Conservation (phyloP, 2,888 invertebrate species). For the Drosophila anceps region DNA sequence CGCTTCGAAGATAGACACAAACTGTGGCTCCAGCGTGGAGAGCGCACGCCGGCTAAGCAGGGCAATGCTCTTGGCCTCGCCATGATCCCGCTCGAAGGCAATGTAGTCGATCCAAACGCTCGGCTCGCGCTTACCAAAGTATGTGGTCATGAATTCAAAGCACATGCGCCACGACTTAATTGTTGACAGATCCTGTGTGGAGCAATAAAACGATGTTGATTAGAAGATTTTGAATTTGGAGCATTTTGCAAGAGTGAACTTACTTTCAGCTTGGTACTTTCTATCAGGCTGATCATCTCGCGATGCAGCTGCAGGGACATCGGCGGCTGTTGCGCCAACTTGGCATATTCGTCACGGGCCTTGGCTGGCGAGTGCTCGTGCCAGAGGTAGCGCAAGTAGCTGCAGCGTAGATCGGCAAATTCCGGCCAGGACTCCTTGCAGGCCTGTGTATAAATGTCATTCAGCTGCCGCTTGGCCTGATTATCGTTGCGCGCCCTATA, state of each 20-base stretch:
- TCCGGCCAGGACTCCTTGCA: slow-evolving; percentile 66
- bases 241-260: neutral
- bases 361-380: slow-evolving; percentile 84
- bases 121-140: slow-evolving; percentile 89
- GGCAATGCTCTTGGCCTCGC: slow-evolving; percentile 87
- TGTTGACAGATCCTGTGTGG: slow-evolving; percentile 81
- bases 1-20: slow-evolving; percentile 59
- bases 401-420: slow-evolving; percentile 76
- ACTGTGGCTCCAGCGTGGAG: slow-evolving; percentile 86
- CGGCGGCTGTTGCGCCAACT: slow-evolving; percentile 87
- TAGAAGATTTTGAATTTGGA: neutral
- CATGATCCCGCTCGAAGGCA: slow-evolving; percentile 89
- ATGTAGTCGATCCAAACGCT: slow-evolving; percentile 92
- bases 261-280: slow-evolving; percentile 55
- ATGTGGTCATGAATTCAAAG: slow-evolving; percentile 88
- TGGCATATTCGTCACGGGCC: slow-evolving; percentile 88
- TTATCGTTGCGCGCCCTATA: slow-evolving; percentile 75
- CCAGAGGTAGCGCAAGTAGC: slow-evolving; percentile 73
- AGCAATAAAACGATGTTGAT: slow-evolving; percentile 73
- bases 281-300: slow-evolving; percentile 87
- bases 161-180: slow-evolving; percentile 87
- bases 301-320: slow-evolving; percentile 87
- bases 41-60: slow-evolving; percentile 88
- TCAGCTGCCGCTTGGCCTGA: slow-evolving; percentile 62
- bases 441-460: slow-evolving; percentile 76